A percentile compares a stretch with the other conserved stretches of the same genome.
phyloP scores from a whole-genome alignment of 2,113 vertebrate genomes.

The Crocuta crocuta region DNA sequence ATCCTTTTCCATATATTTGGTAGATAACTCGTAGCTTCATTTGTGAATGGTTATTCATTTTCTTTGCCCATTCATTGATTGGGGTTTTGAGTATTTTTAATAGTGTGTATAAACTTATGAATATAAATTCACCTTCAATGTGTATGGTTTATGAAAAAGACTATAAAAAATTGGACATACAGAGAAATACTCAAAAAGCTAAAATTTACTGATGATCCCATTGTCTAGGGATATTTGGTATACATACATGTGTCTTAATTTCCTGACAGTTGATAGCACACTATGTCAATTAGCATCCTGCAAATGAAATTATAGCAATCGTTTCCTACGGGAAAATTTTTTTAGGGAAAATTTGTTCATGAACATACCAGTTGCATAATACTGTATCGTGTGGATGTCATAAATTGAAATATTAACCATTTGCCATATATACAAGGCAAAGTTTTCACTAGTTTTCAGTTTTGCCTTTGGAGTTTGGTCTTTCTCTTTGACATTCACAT shows the following conservation, averaged over 20 bases:
- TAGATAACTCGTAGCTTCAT: not conserved
- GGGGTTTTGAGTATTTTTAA: not conserved
- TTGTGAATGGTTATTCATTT: not conserved
- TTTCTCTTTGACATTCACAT: not conserved
- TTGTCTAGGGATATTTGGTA: not conserved
- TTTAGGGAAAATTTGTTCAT: not conserved
- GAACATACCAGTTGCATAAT: not conserved
- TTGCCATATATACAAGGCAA: not conserved
- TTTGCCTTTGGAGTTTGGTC: conserved; percentile 12
- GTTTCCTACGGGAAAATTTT: not conserved
- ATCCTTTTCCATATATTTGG: not conserved
- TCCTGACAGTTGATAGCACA: not conserved
- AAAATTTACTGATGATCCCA: not conserved
- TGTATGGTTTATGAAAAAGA: not conserved
- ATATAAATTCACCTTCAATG: not conserved
- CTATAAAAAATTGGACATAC: not conserved
- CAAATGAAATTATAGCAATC: not conserved
- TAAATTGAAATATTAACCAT: not conserved
- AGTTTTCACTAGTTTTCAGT: conserved; percentile 1
- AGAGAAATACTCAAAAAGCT: not conserved
- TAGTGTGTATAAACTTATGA: not conserved
- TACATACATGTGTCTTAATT: not conserved
- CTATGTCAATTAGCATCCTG: not conserved
- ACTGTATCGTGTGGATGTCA: not conserved
- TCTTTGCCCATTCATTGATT: not conserved